Conservation (phyloP, 2,888 invertebrate species). For the Maniola hyperantus region DNA sequence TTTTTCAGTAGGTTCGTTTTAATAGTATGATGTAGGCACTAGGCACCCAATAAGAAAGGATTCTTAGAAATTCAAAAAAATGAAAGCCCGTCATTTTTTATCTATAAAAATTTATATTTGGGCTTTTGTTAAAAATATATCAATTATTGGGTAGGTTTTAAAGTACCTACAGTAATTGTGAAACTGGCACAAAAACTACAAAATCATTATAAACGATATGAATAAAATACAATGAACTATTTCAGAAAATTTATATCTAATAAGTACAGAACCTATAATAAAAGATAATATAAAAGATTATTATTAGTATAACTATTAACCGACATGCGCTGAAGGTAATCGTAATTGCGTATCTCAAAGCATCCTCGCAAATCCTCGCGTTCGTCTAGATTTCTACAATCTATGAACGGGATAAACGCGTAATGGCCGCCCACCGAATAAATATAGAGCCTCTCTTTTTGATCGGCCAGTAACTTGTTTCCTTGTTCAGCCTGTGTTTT, state of each 20-base stretch:
- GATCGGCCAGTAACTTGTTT: constrained; percentile 33
- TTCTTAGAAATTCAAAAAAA: no score
- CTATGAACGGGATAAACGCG: constrained; percentile 31
- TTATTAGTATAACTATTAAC: constrained; percentile 17
- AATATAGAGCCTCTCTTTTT: constrained; percentile 35
- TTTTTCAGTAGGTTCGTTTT: no score
- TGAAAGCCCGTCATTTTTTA: no score
- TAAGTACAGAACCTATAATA: not conserved
- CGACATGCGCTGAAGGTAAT: constrained; percentile 21
- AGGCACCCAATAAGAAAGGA: no score
- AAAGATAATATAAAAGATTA: constrained; percentile 18
- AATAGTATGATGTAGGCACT: no score
- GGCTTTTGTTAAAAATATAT: no score
- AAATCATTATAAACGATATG: not conserved
- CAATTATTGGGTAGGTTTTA: no score
- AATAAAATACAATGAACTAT: not conserved
- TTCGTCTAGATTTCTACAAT: constrained; percentile 30
- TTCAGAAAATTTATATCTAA: constrained; percentile 5
- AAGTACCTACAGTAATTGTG: no score
- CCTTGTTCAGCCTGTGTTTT: constrained; percentile 30
- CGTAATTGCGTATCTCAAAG: constrained; percentile 35
- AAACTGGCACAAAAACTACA: no score
- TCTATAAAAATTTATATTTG: no score
- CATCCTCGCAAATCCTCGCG: constrained; percentile 31
- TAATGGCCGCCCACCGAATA: constrained; percentile 36